These are phyloP conservation scores for Acanthis flammea DNA, from an alignment of 2,797 vertebrate species.

Conservation along the genomic window DNA sequence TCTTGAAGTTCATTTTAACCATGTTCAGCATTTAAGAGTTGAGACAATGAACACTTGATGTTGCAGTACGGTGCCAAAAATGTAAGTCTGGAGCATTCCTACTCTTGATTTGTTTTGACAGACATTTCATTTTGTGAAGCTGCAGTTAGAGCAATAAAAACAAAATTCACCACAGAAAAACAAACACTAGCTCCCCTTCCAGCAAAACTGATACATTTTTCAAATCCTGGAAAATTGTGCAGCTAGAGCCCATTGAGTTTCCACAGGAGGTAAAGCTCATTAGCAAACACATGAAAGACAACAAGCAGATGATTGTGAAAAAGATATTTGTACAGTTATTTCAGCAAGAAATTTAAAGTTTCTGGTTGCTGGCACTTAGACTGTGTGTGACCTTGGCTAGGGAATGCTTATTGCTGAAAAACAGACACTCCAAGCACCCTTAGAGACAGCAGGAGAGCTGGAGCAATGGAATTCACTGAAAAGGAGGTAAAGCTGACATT, in stretches of 20 bases:
- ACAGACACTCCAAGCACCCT: constrained; percentile 14
- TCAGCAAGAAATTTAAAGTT: constrained; percentile 30
- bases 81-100: background rate
- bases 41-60: constrained; percentile 1
- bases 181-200: constrained; percentile 43
- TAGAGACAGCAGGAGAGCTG: background rate
- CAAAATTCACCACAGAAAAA: constrained; percentile 55
- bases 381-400: background rate
- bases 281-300: constrained; percentile 54
- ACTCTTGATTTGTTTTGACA: constrained; percentile 47
- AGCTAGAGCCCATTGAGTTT: constrained; percentile 4
- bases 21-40: background rate
- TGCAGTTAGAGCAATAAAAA: constrained; percentile 49
- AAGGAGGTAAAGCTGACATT: background rate
- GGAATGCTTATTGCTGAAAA: constrained; percentile 37
- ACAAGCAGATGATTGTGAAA: constrained; percentile 57
- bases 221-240: constrained; percentile 1
- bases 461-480: background rate
- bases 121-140: constrained; percentile 52
- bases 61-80: constrained; percentile 12
- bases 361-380: constrained; percentile 26
- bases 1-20: background rate
- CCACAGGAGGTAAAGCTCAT: constrained; percentile 65
- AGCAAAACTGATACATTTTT: constrained; percentile 28
- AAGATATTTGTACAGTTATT: constrained; percentile 17